Evolutionary conservation across 2,888 invertebrate genomes (phyloP).

Genomic region (Trilocha varians): DNA sequence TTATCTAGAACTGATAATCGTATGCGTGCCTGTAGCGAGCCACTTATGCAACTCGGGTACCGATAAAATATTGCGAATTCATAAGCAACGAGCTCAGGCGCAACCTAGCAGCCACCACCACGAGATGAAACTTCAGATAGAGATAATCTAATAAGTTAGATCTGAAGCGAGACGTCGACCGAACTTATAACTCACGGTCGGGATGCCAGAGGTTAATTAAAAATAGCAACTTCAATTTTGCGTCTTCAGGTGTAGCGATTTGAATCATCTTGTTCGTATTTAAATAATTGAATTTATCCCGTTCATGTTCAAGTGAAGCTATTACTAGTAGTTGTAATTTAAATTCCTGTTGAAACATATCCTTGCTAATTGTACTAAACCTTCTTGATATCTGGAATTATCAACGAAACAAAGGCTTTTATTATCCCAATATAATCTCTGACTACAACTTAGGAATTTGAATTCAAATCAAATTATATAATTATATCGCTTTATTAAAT

Average conservation of each 20-base stretch:
- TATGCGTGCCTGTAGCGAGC: slow-evolving; percentile 37
- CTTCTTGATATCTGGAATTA: too few species aligned
- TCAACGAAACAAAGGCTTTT: too few species aligned
- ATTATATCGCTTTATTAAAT: too few species aligned
- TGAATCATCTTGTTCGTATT: slow-evolving; percentile 41
- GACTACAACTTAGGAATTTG: too few species aligned
- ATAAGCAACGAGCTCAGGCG: slow-evolving; percentile 33
- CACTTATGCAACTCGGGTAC: slow-evolving; percentile 46
- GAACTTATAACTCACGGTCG: slow-evolving; percentile 62
- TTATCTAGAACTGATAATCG: slow-evolving; percentile 53
- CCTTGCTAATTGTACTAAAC: too few species aligned
- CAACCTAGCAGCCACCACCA: slow-evolving; percentile 32
- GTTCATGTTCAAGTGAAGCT: not conserved
- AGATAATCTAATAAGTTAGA: slow-evolving; percentile 71
- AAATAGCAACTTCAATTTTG: slow-evolving; percentile 68
- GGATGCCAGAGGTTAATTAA: slow-evolving; percentile 71
- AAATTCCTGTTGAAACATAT: too few species aligned
- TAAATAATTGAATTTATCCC: slow-evolving; percentile 20
- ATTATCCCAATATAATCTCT: too few species aligned
- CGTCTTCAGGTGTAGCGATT: slow-evolving; percentile 57
- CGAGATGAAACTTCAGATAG: slow-evolving; percentile 62
- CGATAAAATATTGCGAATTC: slow-evolving; percentile 64
- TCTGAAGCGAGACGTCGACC: slow-evolving; percentile 62
- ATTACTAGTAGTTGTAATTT: not conserved
- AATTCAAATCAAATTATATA: too few species aligned